These are phyloP conservation scores for Oligia strigilis DNA, from an alignment of 2,888 invertebrate species.

Conservation along the genomic window DNA sequence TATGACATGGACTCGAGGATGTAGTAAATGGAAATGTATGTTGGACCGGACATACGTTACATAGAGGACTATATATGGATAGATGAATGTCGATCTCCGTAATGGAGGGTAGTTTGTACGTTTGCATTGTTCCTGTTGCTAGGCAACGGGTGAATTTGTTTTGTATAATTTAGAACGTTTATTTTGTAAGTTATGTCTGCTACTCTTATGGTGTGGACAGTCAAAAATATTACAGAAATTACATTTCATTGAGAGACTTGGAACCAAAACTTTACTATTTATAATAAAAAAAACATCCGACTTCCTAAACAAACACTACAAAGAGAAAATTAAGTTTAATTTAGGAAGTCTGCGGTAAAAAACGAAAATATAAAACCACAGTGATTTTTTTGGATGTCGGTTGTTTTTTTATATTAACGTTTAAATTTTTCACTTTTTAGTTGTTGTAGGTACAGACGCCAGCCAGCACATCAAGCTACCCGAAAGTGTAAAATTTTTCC, in stretches of 20 bases:
- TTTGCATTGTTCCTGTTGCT: not conserved
- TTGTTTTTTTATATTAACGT: no score
- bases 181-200: not conserved
- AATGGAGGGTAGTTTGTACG: conserved; percentile 3
- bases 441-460: no score
- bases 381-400: no score
- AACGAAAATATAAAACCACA: no score
- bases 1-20: conserved; percentile 20
- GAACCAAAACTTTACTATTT: not conserved
- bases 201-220: not conserved
- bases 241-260: not conserved
- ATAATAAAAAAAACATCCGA: no score
- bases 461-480: no score
- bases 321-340: no score
- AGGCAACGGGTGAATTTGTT: not conserved
- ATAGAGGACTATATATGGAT: conserved; percentile 10
- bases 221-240: not conserved
- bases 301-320: no score
- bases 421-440: no score
- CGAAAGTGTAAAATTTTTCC: no score
- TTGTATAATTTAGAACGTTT: not conserved
- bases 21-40: conserved; percentile 48
- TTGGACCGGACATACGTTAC: conserved; percentile 19
- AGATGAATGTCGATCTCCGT: conserved; percentile 39
- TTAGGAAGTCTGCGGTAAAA: no score